Base-by-base conservation (phyloP, 23 tunicate species). In the Trididemnum miniatum region DNA sequence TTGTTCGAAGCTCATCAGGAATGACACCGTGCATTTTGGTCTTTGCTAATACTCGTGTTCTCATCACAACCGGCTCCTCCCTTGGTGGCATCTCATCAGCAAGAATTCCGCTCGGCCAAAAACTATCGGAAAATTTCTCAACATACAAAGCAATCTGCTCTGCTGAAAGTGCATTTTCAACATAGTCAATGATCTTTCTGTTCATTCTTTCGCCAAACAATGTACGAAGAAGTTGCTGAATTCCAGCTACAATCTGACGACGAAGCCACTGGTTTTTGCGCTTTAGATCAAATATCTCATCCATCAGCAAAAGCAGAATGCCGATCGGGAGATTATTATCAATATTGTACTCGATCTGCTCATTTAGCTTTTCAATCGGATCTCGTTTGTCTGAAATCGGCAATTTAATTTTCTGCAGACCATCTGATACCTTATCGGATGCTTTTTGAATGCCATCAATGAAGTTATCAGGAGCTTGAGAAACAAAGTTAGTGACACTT, bases 151-250 rank as follows among this genome's bases (percentile, higher is more conserved):
- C 87, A 28, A 93, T 81, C 87, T 88, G 89, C 5, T 84, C 87
- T 63, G 98, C 86, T 0, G 98, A 86, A 0, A 93, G 67, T 0
- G 98, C 98, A 40, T 80, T 81, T 33, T 93, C 93, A 49, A 93
- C 90, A 75, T 83, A 86, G 31, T 88, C 98, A 0, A 84, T 79
- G 20, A 93, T 93, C 54, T 93, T 93, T 59, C 80, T 81, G 65
- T 93, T 93, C 98, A 88, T 88, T 52, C 93, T 71, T 32, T 88
- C 98, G 18, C 98, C 93, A 59, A 93, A 93, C 35, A 93, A 36
- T 1, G 98, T 80, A 1, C 89, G 82, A 3, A 93, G 38, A 30
- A 93, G 50, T 76, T 93, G 98, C 57, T 93, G 98, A 22, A 93
- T 33, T 0, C 84, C 98, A 2, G 89, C 87, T 23, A 93, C 89